Base-by-base conservation (phyloP, 2,113 vertebrate genomes). In the Ciconia boyciana region DNA sequence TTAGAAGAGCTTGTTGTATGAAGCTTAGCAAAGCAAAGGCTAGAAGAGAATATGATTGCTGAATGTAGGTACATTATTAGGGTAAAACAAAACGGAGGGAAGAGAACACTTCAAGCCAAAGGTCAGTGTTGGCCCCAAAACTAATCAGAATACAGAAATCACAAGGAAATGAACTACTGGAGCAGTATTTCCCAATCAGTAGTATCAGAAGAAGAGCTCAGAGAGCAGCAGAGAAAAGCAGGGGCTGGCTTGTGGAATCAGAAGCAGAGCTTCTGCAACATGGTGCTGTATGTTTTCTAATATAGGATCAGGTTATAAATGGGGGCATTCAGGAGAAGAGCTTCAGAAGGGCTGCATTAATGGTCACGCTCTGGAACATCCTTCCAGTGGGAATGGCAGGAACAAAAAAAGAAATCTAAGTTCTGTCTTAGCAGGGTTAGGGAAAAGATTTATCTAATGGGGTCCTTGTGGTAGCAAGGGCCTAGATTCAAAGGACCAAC, bases 281-380 rank as follows among this genome's bases (percentile, higher is more conserved):
- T 83, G 89, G 89, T 96, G 87, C 94, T 94, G 57, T 91, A 68
- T 28, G 43, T 94, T 51, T 77, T 81, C 91, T 84, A 77, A 41
- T 62, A 19, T 9, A 74, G 83, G 68, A 88, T 83, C 39, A 62
- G 93, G 89, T 86, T 74, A 81, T 89, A 51, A 89, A 58, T 49
- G 55, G 52, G 76, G 46, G 44, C 41, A 46, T 94, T 94, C 58
- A 86, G 70, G 66, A 85, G 55, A 81, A 52, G 25, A 71, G 86
- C 55, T 90, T 78, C 51, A 64, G 71, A 80, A 85, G 55, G 58
- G 49, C 62, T 89, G 36, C 34, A 49, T 76, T 90, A 60, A 55
- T 39, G 18, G 41, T 76, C 41, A n/a, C 8, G 15, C 95, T 89
- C 64, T 87, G 52, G 39, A 87, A 81, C 80, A 90, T 69, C 77